Evolutionary conservation across 2,888 invertebrate genomes (phyloP).

Genomic region (Aleiodes leptofemur): DNA sequence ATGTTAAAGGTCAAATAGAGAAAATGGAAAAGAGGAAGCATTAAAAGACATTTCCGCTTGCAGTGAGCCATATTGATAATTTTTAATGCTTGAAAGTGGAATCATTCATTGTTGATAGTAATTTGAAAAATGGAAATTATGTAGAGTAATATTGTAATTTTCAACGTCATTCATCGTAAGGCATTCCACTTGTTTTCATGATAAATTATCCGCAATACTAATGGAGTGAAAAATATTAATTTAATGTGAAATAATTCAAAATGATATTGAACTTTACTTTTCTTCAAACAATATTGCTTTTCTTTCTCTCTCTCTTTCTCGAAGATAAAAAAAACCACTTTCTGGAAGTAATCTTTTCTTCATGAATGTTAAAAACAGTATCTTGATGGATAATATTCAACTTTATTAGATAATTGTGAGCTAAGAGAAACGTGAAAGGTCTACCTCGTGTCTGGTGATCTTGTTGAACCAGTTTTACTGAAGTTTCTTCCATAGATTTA

Average conservation of each 20-base stretch:
- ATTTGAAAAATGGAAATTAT: not conserved
- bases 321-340: no score
- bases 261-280: no score
- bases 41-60: slow-evolving; percentile 23
- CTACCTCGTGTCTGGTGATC: slow-evolving; percentile 39
- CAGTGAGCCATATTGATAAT: slow-evolving; percentile 9
- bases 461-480: slow-evolving; percentile 32
- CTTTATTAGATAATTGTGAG: slow-evolving; percentile 51
- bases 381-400: slow-evolving; percentile 17
- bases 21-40: slow-evolving; percentile 24
- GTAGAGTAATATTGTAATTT: not conserved
- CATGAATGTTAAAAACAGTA: not conserved
- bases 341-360: not conserved
- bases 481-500: slow-evolving; percentile 2
- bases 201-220: no score
- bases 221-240: no score
- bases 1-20: slow-evolving; percentile 10
- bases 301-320: no score
- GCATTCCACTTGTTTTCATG: no score
- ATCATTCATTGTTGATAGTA: not conserved
- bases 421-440: slow-evolving; percentile 53
- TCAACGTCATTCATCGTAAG: no score
- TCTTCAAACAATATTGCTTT: no score
- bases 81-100: slow-evolving; percentile 2
- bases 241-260: no score